A percentile compares a stretch with the other conserved stretches of the same genome.
Evolutionary conservation across 1,140 invertebrate species (phyloP).

Genomic region (Papilio helenus): DNA sequence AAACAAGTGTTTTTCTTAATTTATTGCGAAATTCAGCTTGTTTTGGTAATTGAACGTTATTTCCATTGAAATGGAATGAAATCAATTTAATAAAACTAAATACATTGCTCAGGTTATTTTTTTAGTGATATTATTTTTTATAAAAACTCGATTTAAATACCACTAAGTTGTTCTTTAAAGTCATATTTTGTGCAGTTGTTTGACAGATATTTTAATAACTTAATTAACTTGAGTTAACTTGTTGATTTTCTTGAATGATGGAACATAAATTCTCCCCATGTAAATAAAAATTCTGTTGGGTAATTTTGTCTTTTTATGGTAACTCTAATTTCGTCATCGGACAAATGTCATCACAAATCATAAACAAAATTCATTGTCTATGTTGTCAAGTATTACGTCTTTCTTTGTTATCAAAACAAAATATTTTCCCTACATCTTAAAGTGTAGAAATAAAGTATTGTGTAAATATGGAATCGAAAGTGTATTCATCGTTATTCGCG

Average conservation of each 20-base stretch:
- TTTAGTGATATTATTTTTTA: too few relatives aligned
- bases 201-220: too few relatives aligned
- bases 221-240: too few relatives aligned
- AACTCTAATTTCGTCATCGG: neutral
- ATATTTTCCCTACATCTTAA: neutral
- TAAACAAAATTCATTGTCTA: constrained; percentile 14
- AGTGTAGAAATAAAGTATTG: neutral
- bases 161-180: too few relatives aligned
- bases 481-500: constrained; percentile 62
- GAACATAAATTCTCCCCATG: too few relatives aligned
- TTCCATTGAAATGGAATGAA: too few relatives aligned
- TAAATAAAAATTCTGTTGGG: neutral
- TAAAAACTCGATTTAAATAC: too few relatives aligned
- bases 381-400: neutral
- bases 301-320: neutral
- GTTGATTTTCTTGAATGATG: too few relatives aligned
- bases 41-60: too few relatives aligned
- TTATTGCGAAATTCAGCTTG: neutral
- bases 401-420: constrained; percentile 14
- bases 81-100: too few relatives aligned
- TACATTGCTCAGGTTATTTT: too few relatives aligned
- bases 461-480: constrained; percentile 56
- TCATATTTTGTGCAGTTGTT: too few relatives aligned
- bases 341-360: neutral
- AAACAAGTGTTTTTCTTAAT: constrained; percentile 6